Evolutionary conservation across 1,140 invertebrate species (phyloP).

Genomic region (Drosophila bocki): DNA sequence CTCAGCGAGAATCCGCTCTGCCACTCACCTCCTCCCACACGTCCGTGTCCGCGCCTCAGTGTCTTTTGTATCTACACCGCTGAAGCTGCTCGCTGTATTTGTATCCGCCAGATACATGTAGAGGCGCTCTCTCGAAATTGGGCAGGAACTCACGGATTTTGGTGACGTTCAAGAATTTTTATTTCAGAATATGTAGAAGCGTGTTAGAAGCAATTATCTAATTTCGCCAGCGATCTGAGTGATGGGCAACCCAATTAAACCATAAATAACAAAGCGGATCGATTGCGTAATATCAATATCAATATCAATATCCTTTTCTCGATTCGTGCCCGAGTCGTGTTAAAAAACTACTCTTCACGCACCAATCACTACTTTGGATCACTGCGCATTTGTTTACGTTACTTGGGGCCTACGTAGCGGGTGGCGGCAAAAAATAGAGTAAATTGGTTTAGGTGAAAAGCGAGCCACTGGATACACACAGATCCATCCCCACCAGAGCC

Average conservation of each 20-base stretch:
- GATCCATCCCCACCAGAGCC: conserved; percentile 19
- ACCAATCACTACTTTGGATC: conserved; percentile 21
- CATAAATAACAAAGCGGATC: conserved; percentile 31
- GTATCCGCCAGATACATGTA: conserved; percentile 45
- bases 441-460: conserved; percentile 48
- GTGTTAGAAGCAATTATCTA: conserved; percentile 47
- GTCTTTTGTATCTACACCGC: conserved; percentile 39
- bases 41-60: conserved; percentile 26
- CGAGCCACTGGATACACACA: conserved; percentile 26
- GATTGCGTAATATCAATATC: conserved; percentile 18
- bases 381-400: conserved; percentile 33
- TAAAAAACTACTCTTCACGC: conserved; percentile 2
- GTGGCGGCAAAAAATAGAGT: conserved; percentile 30
- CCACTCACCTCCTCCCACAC: conserved; percentile 20
- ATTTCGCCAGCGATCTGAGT: conserved; percentile 32
- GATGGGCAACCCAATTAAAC: conserved; percentile 36
- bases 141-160: conserved; percentile 25
- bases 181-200: conserved; percentile 28
- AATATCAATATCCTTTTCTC: not conserved
- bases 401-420: conserved; percentile 19
- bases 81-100: conserved; percentile 7
- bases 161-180: conserved; percentile 43
- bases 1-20: conserved; percentile 37
- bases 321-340: conserved; percentile 11
- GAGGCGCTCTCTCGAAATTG: conserved; percentile 22